Percentiles rank a stretch among this genome's conserved stretches.
Conservation (phyloP, 2,888 invertebrate species). For the Drosophila dives region DNA sequence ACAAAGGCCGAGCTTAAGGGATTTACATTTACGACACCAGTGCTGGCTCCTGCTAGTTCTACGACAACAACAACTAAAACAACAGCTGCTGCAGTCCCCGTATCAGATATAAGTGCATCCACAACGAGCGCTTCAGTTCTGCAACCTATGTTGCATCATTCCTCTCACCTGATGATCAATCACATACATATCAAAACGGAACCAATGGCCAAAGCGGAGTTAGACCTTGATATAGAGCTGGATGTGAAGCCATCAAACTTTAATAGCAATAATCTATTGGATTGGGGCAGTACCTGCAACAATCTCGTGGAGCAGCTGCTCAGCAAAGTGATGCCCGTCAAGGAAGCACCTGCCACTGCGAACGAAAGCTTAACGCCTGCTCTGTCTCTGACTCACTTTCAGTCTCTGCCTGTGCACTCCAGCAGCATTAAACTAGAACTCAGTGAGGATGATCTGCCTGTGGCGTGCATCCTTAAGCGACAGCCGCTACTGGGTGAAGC, state of each 20-base stretch:
- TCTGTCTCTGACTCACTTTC: not conserved
- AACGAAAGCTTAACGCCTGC: slow-evolving; percentile 2
- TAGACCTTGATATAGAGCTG: slow-evolving; percentile 37
- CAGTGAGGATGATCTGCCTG: slow-evolving; percentile 69
- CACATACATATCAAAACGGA: slow-evolving; percentile 69
- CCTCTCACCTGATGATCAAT: slow-evolving; percentile 51
- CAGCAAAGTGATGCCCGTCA: slow-evolving; percentile 79
- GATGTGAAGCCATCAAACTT: slow-evolving; percentile 45
- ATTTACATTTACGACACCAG: slow-evolving; percentile 80
- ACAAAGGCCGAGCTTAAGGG: slow-evolving; percentile 94
- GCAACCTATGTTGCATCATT: slow-evolving; percentile 26
- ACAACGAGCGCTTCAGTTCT: slow-evolving; percentile 11
- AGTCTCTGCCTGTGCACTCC: not conserved
- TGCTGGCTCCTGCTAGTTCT: slow-evolving; percentile 41
- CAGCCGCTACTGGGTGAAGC: slow-evolving; percentile 43
- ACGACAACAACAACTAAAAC: slow-evolving; percentile 36
- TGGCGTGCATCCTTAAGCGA: slow-evolving; percentile 61
- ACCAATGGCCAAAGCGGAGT: slow-evolving; percentile 29
- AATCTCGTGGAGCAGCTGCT: slow-evolving; percentile 91
- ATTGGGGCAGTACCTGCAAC: slow-evolving; percentile 91
- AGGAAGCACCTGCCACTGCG: not conserved
- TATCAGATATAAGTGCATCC: not conserved
- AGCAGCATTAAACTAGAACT: slow-evolving; percentile 57
- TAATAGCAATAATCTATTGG: slow-evolving; percentile 53
- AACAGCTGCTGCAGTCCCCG: not conserved